Evolutionary conservation across 2,888 invertebrate genomes (phyloP).

Genomic region (Aelia acuminata): DNA sequence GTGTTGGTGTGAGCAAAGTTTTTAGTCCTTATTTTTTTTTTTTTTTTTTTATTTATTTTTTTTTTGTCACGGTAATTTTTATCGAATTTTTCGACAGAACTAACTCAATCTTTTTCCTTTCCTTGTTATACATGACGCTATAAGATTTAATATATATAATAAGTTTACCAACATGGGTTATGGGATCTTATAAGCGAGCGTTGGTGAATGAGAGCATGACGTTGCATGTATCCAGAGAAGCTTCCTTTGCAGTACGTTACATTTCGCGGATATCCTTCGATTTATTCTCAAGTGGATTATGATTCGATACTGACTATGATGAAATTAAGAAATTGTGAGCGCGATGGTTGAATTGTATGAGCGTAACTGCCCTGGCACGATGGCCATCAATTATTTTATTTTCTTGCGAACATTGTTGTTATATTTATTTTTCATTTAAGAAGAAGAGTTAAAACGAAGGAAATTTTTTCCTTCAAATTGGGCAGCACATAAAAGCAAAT

Average conservation of each 20-base stretch:
- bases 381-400: too few species aligned
- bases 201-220: constrained; percentile 26
- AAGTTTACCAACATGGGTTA: neutral
- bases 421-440: too few species aligned
- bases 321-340: neutral
- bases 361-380: neutral
- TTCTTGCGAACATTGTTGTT: too few species aligned
- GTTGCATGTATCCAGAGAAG: neutral
- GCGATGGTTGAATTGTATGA: neutral
- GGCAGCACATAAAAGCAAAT: too few species aligned
- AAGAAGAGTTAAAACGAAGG: too few species aligned
- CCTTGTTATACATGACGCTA: neutral
- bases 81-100: too few species aligned
- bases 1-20: too few species aligned
- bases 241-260: constrained; percentile 1
- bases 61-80: too few species aligned
- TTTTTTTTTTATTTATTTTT: too few species aligned
- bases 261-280: constrained; percentile 32
- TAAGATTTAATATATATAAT: neutral
- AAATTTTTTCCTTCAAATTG: too few species aligned
- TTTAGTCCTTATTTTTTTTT: too few species aligned
- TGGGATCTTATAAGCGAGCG: neutral
- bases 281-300: neutral
- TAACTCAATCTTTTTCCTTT: too few species aligned
- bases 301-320: neutral